These are phyloP conservation scores for Drosophila kepulauana DNA, from an alignment of 1,140 invertebrate genomes.

Conservation along the genomic window DNA sequence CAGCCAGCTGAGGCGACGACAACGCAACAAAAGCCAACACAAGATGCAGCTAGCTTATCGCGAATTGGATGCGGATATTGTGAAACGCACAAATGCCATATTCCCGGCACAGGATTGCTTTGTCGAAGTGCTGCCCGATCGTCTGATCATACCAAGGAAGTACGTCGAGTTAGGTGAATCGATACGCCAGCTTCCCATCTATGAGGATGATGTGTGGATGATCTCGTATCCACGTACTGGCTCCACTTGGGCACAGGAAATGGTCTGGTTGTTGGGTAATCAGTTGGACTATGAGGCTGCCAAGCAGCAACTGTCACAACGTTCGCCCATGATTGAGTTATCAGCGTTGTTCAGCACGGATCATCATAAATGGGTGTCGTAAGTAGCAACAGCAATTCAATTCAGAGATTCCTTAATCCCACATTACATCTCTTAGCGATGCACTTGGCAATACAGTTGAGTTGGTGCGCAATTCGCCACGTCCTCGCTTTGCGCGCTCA, in stretches of 20 bases:
- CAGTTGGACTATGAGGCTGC: conserved; percentile 92
- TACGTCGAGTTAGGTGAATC: conserved; percentile 89
- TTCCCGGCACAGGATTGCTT: conserved; percentile 89
- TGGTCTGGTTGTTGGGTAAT: conserved; percentile 94
- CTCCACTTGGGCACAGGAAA: conserved; percentile 95
- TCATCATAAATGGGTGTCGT: conserved; percentile 86
- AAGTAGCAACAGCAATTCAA: conserved; percentile 24
- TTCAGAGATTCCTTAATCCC: neutral
- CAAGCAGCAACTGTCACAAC: conserved; percentile 88
- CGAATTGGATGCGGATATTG: conserved; percentile 87
- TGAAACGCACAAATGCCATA: conserved; percentile 87
- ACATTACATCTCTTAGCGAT: conserved; percentile 32
- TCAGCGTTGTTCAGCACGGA: conserved; percentile 86
- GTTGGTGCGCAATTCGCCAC: conserved; percentile 88
- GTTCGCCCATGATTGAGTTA: conserved; percentile 86
- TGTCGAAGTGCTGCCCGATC: conserved; percentile 89
- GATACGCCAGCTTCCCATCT: conserved; percentile 89
- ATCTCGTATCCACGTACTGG: conserved; percentile 94
- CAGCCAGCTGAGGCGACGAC: conserved; percentile 14
- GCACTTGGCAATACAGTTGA: conserved; percentile 85
- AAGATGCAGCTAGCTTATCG: conserved; percentile 87
- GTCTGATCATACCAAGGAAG: conserved; percentile 88
- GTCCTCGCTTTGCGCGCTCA: conserved; percentile 92
- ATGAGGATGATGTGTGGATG: conserved; percentile 91
- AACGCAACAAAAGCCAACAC: conserved; percentile 2